A percentile compares a stretch with the other conserved stretches of the same genome.
phyloP scores from a whole-genome alignment of 1,140 invertebrate species.

The Diachasmimorpha longicaudata region DNA sequence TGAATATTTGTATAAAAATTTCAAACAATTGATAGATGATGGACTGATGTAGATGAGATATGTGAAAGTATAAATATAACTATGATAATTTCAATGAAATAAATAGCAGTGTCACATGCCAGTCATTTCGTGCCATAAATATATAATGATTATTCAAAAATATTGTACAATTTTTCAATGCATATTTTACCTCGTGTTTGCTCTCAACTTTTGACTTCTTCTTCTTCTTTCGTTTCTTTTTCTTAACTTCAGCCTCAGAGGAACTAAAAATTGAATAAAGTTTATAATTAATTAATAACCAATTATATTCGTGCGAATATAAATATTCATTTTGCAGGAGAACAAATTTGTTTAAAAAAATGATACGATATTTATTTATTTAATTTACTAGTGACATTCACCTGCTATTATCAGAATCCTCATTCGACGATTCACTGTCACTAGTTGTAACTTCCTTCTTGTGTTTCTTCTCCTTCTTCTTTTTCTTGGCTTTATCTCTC shows the following conservation, averaged over 20 bases:
- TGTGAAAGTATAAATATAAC: neutral
- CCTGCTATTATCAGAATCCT: constrained; percentile 55
- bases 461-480: constrained; percentile 56
- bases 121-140: constrained; percentile 5
- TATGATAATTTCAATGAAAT: neutral
- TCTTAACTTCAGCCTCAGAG: constrained; percentile 50
- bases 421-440: constrained; percentile 50
- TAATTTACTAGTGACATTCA: no score
- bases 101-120: neutral
- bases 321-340: no score
- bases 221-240: constrained; percentile 54
- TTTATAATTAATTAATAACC: neutral
- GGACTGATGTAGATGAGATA: neutral
- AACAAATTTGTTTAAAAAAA: constrained; percentile 9
- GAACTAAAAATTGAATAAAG: constrained; percentile 39
- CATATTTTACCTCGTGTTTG: constrained; percentile 50
- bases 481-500: constrained; percentile 59
- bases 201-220: constrained; percentile 47
- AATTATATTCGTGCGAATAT: no score
- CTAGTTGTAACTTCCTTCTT: constrained; percentile 55
- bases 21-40: neutral
- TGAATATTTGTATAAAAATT: neutral
- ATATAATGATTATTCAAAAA: constrained; percentile 15
- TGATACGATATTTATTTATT: no score
- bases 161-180: constrained; percentile 22